Base-by-base conservation (phyloP, 64 coral and sea anemone genomes). In the Montipora foliosa region DNA sequence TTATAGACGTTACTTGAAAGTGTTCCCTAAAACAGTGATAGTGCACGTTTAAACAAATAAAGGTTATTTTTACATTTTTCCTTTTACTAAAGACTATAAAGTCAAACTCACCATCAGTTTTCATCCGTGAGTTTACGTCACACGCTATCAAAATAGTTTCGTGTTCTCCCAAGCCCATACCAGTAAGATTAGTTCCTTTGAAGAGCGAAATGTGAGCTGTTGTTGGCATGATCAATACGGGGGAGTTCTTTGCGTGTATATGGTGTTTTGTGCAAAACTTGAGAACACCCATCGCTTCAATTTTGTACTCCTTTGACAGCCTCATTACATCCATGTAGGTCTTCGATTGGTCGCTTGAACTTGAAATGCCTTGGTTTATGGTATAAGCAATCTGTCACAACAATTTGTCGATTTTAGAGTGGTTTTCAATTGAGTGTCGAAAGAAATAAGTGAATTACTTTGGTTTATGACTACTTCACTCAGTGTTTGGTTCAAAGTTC, bases 121-220 rank as follows among this genome's bases (percentile, higher is more conserved):
- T 91, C 78, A 91, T 71, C 19, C 89, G 57, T 22, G 89, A 91
- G 78, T 82, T 82, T 71, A 82, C 77, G 44, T 91, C 89, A 51
- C 77, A 81, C 47, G 89, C 8, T 70, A 91, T 72, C 76, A 91
- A 70, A 58, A 91, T 81, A 19, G 47, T 91, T 13, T 72, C 49
- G 7, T 91, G 49, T 69, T 73, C 47, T 66, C 89, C 89, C 60
- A 91, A 25, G 20, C 89, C 89, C 89, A 91, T 5, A 19, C 89
- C 89, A 91, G 59, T 12, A 2, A 91, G 64, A 29, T 91, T 91
- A 29, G 64, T 64, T 72, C 89, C 89, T 70, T 91, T 91, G 46
- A 91, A 91, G 67, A 91, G 64, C 8, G 89, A 91, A 81, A 91
- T 91, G 57, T 91, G 89, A 20, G 77, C 78, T 51, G 89, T 91